Base-by-base conservation (phyloP, 2,888 invertebrate genomes). In the Hypomecis atomaria region DNA sequence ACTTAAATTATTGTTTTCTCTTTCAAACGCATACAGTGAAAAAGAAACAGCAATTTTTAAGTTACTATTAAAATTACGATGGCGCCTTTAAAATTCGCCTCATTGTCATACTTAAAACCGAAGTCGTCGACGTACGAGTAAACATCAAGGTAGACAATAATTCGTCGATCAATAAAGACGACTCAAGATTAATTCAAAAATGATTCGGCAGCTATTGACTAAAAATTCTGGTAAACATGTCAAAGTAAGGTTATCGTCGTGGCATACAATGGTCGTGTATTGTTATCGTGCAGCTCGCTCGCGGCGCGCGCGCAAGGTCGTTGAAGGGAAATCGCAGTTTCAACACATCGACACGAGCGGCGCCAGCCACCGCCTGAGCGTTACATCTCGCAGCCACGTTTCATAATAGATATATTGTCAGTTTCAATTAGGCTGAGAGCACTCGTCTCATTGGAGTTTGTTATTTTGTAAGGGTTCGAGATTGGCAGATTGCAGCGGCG, bases 241-340 rank as follows among this genome's bases (percentile, higher is more conserved):
- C 38, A 34, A 73, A 72, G 23, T 11, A 74, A 59, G 58, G 62
- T 65, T 63, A 65, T 45, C 48, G 11, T 38, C 43, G 48, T 34
- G 49, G 33, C 33, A 78, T 78, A 75, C 69, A 68, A 78, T 79
- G 72, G 74, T 76, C 69, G 78, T 76, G 72, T 72, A 80, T 82
- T 85, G 82, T 85, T 85, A 84, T 85, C 78, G 82, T 75, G 75
- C 72, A 76, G 81, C 75, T 79, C 80, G 79, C 76, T 81, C 78
- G 75, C 77, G 75, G 83, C 78, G 79, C 79, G 73, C 76, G 80
- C 79, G 79, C 91, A 92, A 92, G 92, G 92, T 89, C 90, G 86
- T 83, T 82, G 87, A 90, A 86, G 91, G 92, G 89, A 92, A 92
- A 92, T 86, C 84, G 86, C 84, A 78, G 78, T 79, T 73, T 79